Conservation (phyloP, 2,797 vertebrate species). For the Enteromius mattozi region DNA sequence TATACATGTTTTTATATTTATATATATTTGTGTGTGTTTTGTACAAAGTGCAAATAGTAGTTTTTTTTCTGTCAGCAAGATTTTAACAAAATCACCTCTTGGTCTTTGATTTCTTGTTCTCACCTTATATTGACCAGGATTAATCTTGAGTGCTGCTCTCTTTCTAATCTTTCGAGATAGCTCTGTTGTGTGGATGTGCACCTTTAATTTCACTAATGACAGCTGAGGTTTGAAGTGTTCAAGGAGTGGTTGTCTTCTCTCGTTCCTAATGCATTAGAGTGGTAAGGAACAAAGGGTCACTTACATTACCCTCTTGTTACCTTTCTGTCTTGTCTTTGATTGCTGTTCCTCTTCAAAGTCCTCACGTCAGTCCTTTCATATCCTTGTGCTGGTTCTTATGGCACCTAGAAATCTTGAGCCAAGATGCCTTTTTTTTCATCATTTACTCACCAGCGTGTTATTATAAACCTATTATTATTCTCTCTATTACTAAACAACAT, state of each 20-base stretch:
- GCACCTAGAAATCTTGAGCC: neutral
- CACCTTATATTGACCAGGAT: conserved; percentile 9
- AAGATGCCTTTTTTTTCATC: neutral
- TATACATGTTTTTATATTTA: no score
- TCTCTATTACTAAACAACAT: neutral
- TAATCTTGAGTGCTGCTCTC: conserved; percentile 21
- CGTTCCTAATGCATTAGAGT: conserved; percentile 34
- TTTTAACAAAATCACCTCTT: conserved; percentile 2
- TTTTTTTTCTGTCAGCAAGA: neutral
- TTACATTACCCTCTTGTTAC: conserved; percentile 14
- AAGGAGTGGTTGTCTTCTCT: conserved; percentile 33
- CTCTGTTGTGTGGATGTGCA: conserved; percentile 30
- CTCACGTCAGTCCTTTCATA: conserved; percentile 7
- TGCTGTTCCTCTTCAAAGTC: neutral
- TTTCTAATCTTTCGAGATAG: conserved; percentile 26
- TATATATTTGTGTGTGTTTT: neutral
- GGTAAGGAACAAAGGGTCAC: conserved; percentile 19
- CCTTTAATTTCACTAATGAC: conserved; percentile 52
- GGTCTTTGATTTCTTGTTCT: conserved; percentile 18
- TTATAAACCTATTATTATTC: neutral
- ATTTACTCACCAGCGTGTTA: neutral
- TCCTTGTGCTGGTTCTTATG: neutral
- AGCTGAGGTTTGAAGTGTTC: conserved; percentile 42
- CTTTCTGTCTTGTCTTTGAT: conserved; percentile 9
- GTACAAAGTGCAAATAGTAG: neutral